A percentile compares a stretch with the other conserved stretches of the same genome.
These are phyloP conservation scores for Belgica antarctica DNA, from an alignment of 2,888 invertebrate genomes.

Conservation along the genomic window DNA sequence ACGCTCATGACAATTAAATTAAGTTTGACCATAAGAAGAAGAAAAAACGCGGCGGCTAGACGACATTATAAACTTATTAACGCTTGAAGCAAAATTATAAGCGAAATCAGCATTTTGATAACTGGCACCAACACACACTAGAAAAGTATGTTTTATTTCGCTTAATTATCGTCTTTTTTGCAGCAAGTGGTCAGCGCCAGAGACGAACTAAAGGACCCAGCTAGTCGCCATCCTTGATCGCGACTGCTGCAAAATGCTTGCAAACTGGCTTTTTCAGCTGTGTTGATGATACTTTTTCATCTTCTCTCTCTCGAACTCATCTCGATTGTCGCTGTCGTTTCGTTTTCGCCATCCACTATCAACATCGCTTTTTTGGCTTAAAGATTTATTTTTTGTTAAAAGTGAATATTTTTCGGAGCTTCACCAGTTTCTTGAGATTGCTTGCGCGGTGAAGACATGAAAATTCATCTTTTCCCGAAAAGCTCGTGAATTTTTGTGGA, in stretches of 20 bases:
- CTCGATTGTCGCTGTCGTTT: background rate
- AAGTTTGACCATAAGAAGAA: background rate
- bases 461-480: conserved; percentile 10
- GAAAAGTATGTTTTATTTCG: background rate
- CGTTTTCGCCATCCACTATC: conserved; percentile 21
- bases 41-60: background rate
- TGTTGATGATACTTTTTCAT: conserved; percentile 3
- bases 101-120: background rate
- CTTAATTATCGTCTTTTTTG: conserved; percentile 5
- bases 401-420: conserved; percentile 18
- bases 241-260: no score
- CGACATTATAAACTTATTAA: background rate
- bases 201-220: background rate
- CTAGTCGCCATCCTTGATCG: background rate
- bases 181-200: background rate
- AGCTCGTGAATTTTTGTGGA: background rate
- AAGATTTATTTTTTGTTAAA: conserved; percentile 28
- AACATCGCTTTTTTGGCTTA: conserved; percentile 5
- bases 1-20: background rate
- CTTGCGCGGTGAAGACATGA: conserved; percentile 38
- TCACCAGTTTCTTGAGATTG: conserved; percentile 41
- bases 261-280: background rate
- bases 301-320: background rate
- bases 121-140: background rate
- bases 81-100: background rate